Percentiles rank a stretch among this genome's conserved stretches.
phyloP scores from a whole-genome alignment of 2,797 vertebrate genomes.

The Siniperca scherzeri region DNA sequence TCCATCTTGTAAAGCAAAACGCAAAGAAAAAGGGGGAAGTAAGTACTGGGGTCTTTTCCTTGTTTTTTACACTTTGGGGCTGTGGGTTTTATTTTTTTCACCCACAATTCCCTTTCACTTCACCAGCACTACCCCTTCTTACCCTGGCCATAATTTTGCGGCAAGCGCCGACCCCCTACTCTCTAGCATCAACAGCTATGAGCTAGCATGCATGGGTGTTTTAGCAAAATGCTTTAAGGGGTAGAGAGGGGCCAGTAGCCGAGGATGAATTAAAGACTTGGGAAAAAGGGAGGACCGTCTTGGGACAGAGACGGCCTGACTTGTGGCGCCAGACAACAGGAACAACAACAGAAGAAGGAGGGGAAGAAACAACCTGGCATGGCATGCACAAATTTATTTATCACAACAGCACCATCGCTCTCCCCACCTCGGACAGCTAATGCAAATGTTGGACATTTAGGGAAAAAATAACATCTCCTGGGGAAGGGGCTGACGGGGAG shows the following conservation, averaged over 20 bases:
- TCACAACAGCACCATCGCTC: constrained; percentile 87
- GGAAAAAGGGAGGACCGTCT: constrained; percentile 78
- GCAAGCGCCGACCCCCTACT: constrained; percentile 2
- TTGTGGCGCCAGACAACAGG: constrained; percentile 83
- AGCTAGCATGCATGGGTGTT: constrained; percentile 53
- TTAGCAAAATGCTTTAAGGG: constrained; percentile 53
- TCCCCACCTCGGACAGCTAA: constrained; percentile 88
- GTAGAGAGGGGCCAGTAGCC: constrained; percentile 16
- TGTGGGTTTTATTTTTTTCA: constrained; percentile 51
- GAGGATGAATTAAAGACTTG: constrained; percentile 67
- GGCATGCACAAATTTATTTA: constrained; percentile 90
- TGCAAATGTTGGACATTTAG: constrained; percentile 98
- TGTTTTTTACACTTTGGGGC: constrained; percentile 75
- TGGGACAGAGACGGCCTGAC: constrained; percentile 81
- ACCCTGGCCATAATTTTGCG: constrained; percentile 34
- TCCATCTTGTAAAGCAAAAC: constrained; percentile 88
- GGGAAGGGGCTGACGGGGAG: constrained; percentile 97
- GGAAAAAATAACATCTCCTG: constrained; percentile 96
- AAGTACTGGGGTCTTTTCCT: constrained; percentile 92
- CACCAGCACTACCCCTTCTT: constrained; percentile 35
- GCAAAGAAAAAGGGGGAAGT: constrained; percentile 97
- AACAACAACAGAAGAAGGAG: constrained; percentile 76
- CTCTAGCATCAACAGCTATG: constrained; percentile 38
- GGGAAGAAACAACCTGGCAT: constrained; percentile 80
- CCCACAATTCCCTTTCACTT: constrained; percentile 57